These are phyloP conservation scores for Poecilia wingei DNA, from an alignment of 2,797 vertebrate species.

Conservation along the genomic window DNA sequence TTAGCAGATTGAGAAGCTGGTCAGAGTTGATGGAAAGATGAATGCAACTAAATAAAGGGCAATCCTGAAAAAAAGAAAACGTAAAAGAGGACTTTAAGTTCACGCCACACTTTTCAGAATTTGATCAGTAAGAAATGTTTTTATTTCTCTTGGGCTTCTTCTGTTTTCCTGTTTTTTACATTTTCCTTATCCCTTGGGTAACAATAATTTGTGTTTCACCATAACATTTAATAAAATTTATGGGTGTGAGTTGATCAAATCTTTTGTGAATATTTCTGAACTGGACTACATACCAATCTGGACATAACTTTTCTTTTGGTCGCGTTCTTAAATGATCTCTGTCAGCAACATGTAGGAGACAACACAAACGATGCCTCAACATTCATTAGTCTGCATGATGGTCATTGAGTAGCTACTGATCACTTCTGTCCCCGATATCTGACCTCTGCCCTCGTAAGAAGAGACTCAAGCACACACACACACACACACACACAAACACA, in stretches of 20 bases:
- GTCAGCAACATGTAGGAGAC: slow-evolving; percentile 37
- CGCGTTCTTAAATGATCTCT: slow-evolving; percentile 34
- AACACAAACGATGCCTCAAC: slow-evolving; percentile 43
- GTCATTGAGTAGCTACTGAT: slow-evolving; percentile 69
- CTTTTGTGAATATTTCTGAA: neutral
- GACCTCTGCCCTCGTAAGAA: slow-evolving; percentile 71
- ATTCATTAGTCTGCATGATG: slow-evolving; percentile 69
- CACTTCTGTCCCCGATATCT: slow-evolving; percentile 70
- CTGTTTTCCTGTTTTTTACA: neutral
- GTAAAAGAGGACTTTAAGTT: neutral
- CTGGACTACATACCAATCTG: slow-evolving; percentile 1
- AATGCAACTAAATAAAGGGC: neutral
- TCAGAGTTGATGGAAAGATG: neutral
- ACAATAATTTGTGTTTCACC: neutral
- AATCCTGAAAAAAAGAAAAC: neutral
- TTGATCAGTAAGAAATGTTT: neutral
- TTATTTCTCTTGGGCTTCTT: neutral
- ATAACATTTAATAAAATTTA: neutral
- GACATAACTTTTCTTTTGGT: slow-evolving; percentile 10
- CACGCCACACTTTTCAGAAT: neutral
- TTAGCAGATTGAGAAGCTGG: neutral
- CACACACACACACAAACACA: slow-evolving; percentile 14
- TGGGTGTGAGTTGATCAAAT: neutral
- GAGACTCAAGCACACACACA: slow-evolving; percentile 39
- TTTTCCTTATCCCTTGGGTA: neutral